phyloP scores from a whole-genome alignment of 2,888 invertebrate genomes.

The Drosophila borealis region DNA sequence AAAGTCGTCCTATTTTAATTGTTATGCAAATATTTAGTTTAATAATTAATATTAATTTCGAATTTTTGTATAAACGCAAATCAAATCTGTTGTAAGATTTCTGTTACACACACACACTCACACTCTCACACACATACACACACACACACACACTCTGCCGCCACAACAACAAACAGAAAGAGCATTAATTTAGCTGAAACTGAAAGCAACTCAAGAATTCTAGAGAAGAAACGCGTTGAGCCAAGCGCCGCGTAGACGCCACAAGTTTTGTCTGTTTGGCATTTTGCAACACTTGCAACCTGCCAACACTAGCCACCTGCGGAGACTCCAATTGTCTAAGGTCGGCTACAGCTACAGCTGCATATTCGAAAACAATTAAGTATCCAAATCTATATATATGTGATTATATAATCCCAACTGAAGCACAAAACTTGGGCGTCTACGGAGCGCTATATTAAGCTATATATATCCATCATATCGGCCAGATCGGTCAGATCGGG shows the following conservation, averaged over 20 bases:
- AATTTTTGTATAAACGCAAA: slow-evolving; percentile 44
- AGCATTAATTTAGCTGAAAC: slow-evolving; percentile 31
- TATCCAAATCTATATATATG: not conserved
- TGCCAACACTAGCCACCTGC: slow-evolving; percentile 71
- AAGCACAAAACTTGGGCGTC: slow-evolving; percentile 33
- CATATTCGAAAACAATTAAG: not conserved
- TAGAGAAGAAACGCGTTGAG: slow-evolving; percentile 19
- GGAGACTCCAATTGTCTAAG: slow-evolving; percentile 83
- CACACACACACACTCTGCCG: slow-evolving; percentile 3
- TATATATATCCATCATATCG: slow-evolving; percentile 14
- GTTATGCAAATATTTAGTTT: slow-evolving; percentile 71
- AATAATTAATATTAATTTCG: slow-evolving; percentile 59
- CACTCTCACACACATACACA: not conserved
- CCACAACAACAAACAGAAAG: slow-evolving; percentile 10
- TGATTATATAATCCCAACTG: slow-evolving; percentile 2
- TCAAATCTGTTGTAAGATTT: slow-evolving; percentile 82
- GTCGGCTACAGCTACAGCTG: slow-evolving; percentile 47
- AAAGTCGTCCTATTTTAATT: slow-evolving; percentile 69
- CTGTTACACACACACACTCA: slow-evolving; percentile 33
- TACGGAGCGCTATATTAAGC: slow-evolving; percentile 12
- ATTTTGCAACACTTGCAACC: slow-evolving; percentile 9
- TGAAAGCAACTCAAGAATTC: slow-evolving; percentile 9
- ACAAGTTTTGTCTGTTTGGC: slow-evolving; percentile 30
- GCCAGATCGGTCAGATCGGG: slow-evolving; percentile 14
- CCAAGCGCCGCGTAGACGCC: slow-evolving; percentile 19